These are phyloP conservation scores for Ophioninae sp. DNA, from an alignment of 2,888 invertebrate genomes.

Conservation along the genomic window DNA sequence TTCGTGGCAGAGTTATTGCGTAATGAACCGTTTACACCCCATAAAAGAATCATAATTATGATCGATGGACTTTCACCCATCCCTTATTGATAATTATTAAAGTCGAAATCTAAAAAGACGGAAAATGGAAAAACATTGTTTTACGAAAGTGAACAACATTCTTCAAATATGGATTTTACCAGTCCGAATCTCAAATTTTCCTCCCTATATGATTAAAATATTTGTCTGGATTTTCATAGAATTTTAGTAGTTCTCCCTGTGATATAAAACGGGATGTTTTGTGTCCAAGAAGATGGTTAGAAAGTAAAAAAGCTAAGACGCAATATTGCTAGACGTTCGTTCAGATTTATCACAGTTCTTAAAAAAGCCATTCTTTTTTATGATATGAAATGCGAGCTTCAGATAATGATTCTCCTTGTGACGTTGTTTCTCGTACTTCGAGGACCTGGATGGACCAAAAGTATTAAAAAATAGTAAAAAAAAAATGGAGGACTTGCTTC, in stretches of 20 bases:
- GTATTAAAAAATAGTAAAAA: too few species aligned
- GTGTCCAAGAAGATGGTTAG: conserved; percentile 10
- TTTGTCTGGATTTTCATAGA: not conserved
- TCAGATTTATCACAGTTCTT: conserved; percentile 26
- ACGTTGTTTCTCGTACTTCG: not conserved
- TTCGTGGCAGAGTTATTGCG: not conserved
- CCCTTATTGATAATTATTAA: conserved; percentile 14
- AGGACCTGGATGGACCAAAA: too few species aligned
- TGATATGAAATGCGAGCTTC: conserved; percentile 19
- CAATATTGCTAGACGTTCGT: conserved; percentile 40
- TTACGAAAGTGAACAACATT: not conserved
- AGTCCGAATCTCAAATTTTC: not conserved
- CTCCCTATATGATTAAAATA: not conserved
- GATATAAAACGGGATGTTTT: not conserved
- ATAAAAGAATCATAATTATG: not conserved
- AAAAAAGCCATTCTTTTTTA: conserved; percentile 39
- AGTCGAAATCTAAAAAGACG: not conserved
- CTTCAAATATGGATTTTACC: not conserved
- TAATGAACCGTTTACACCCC: not conserved
- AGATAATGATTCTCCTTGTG: conserved; percentile 9
- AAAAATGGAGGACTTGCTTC: too few species aligned
- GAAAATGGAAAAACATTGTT: not conserved
- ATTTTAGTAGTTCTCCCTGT: not conserved
- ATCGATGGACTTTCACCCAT: not conserved
- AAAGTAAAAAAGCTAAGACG: not conserved